phyloP scores from a whole-genome alignment of 2,113 vertebrate genomes.

The Macrotis lagotis region DNA sequence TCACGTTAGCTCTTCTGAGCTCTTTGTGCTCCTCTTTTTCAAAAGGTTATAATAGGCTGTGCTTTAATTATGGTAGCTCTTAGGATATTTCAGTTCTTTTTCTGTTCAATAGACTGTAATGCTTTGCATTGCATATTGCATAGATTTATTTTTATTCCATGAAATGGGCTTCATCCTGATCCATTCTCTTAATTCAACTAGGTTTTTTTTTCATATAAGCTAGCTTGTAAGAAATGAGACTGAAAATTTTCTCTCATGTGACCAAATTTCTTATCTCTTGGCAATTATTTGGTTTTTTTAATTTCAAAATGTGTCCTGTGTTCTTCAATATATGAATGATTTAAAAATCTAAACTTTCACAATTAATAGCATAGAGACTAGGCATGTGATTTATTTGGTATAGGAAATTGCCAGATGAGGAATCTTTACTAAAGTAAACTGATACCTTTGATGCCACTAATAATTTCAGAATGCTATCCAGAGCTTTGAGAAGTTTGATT shows the following conservation, averaged over 20 bases:
- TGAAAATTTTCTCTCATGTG: neutral
- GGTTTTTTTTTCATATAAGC: neutral
- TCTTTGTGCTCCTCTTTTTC: neutral
- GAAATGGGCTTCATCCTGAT: constrained; percentile 1
- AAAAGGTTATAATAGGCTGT: neutral
- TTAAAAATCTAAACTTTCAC: neutral
- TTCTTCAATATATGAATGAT: neutral
- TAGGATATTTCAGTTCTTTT: neutral
- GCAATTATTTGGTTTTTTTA: neutral
- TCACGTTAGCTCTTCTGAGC: neutral
- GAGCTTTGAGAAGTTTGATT: neutral
- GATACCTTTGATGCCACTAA: neutral
- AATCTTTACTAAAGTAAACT: neutral
- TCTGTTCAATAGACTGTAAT: neutral
- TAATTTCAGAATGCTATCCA: neutral
- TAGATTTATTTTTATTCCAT: constrained; percentile 24
- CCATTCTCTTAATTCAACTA: constrained; percentile 22
- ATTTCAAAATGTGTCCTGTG: neutral
- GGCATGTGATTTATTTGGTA: neutral
- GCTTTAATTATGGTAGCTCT: constrained; percentile 19
- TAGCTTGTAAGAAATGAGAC: neutral
- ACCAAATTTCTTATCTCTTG: neutral
- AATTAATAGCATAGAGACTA: neutral
- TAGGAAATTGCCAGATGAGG: neutral
- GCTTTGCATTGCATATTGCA: neutral